A percentile compares a stretch with the other conserved stretches of the same genome.
Evolutionary conservation across 1,140 invertebrate genomes (phyloP).

Genomic region (Papilio aristodemus): DNA sequence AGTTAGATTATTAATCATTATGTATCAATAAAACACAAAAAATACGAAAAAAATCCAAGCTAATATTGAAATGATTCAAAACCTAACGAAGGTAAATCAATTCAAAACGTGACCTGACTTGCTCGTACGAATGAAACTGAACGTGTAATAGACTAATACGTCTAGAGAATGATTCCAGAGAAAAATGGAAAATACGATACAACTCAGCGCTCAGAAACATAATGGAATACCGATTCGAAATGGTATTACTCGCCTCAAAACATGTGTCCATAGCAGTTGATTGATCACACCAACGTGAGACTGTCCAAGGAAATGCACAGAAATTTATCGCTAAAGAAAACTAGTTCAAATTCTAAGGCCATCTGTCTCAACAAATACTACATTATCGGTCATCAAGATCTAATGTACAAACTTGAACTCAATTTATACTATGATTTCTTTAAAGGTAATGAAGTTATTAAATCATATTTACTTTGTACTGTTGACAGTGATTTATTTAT

Average conservation of each 20-base stretch:
- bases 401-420: too few species aligned
- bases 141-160: neutral
- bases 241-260: conserved; percentile 10
- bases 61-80: too few species aligned
- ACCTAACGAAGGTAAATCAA: neutral
- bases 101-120: neutral
- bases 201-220: conserved; percentile 12
- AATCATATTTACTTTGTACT: too few species aligned
- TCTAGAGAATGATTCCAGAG: neutral
- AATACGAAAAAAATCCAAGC: too few species aligned
- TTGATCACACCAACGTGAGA: neutral
- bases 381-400: neutral
- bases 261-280: conserved; percentile 18
- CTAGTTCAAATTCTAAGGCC: neutral
- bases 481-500: too few species aligned
- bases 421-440: too few species aligned
- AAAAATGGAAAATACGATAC: conserved; percentile 1
- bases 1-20: too few species aligned
- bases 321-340: neutral
- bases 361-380: neutral
- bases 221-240: conserved; percentile 18
- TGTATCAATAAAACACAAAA: too few species aligned
- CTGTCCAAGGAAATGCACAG: neutral
- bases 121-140: neutral
- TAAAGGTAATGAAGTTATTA: too few species aligned